Evolutionary conservation across 2,113 vertebrate species (phyloP).

Genomic region (Centropristis striata): DNA sequence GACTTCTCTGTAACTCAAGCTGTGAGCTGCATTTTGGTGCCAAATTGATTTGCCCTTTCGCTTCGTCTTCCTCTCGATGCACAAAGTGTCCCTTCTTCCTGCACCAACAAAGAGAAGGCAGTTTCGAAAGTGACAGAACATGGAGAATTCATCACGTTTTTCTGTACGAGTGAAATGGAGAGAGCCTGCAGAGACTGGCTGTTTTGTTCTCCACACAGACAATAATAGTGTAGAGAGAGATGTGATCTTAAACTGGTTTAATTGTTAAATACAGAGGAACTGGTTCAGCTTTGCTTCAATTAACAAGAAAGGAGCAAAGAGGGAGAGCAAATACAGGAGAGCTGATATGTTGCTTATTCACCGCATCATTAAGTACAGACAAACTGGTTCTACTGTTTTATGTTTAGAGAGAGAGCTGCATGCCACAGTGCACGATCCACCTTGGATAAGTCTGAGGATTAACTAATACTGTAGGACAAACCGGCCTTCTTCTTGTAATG

Average conservation of each 20-base stretch:
- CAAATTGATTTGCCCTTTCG: not conserved
- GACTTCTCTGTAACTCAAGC: not conserved
- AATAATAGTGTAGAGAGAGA: constrained; percentile 4
- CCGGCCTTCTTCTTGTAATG: not conserved
- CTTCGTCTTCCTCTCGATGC: not conserved
- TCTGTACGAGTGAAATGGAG: not conserved
- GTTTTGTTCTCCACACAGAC: not conserved
- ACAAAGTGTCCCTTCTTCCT: not conserved
- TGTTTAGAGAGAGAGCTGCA: not conserved
- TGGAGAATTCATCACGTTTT: not conserved
- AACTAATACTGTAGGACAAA: not conserved
- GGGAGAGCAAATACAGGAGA: constrained; percentile 46
- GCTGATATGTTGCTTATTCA: constrained; percentile 21
- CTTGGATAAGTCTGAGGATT: not conserved
- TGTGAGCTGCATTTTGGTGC: not conserved
- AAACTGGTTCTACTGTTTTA: constrained; percentile 65
- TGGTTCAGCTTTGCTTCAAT: constrained; percentile 21
- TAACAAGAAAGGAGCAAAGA: constrained; percentile 21
- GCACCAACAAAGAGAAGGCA: not conserved
- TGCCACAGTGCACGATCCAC: not conserved
- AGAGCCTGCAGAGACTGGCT: not conserved
- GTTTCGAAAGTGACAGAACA: not conserved
- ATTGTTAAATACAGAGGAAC: constrained; percentile 40
- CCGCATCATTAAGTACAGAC: constrained; percentile 4
- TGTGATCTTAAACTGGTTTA: not conserved